Conservation (phyloP, 2,113 vertebrate genomes). For the Carollia perspicillata region DNA sequence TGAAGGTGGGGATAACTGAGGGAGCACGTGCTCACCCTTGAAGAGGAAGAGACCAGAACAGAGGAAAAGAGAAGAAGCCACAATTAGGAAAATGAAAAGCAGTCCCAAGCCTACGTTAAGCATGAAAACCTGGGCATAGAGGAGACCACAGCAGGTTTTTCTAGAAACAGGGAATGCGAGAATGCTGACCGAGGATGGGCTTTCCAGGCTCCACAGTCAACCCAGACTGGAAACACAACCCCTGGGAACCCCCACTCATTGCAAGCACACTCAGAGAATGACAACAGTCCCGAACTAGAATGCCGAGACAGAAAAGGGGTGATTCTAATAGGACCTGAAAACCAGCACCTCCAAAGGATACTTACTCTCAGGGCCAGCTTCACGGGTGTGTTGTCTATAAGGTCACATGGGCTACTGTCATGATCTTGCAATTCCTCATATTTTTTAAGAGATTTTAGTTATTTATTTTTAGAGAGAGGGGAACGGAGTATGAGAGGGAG, state of each 20-base stretch:
- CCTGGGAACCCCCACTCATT: background rate
- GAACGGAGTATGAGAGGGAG: no score
- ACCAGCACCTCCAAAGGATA: background rate
- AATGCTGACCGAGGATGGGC: background rate
- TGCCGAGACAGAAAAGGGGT: background rate
- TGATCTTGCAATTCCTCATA: background rate
- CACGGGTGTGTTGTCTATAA: rapidly evolving
- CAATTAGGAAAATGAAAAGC: background rate
- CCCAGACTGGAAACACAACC: background rate
- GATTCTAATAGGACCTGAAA: background rate
- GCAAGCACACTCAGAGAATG: background rate
- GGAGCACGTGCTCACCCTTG: background rate
- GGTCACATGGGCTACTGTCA: background rate
- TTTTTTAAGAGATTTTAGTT: background rate
- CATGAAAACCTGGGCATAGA: background rate
- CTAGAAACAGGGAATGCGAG: background rate
- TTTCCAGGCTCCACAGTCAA: background rate
- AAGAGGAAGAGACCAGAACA: background rate
- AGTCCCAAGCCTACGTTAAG: no score
- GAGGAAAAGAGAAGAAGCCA: background rate
- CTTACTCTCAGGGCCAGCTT: background rate
- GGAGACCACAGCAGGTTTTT: background rate
- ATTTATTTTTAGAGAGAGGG: no score
- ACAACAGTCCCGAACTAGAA: background rate
- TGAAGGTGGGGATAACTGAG: background rate